Evolutionary conservation across 1,140 invertebrate species (phyloP).

Genomic region (Orius insidiosus): DNA sequence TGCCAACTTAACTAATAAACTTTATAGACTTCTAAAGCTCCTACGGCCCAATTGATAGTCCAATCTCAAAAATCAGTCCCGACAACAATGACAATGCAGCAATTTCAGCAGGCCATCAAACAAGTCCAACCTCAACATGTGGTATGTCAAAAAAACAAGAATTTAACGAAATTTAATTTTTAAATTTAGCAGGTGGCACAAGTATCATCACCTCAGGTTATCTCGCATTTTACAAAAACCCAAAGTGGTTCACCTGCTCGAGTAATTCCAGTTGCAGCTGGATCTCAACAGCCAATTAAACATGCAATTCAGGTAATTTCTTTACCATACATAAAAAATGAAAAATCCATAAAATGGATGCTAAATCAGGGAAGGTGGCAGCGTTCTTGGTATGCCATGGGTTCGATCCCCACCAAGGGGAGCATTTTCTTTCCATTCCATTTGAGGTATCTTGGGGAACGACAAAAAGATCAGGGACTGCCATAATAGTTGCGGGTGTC

Average conservation of each 20-base stretch:
- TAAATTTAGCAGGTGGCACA: slow-evolving; percentile 21
- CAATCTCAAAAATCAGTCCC: slow-evolving; percentile 42
- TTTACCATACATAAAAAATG: not conserved
- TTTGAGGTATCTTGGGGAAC: no score
- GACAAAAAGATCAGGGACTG: no score
- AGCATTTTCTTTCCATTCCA: no score
- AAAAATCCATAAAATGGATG: no score
- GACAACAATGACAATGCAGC: slow-evolving; percentile 52
- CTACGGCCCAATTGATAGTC: slow-evolving; percentile 41
- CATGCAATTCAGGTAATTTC: slow-evolving; percentile 36
- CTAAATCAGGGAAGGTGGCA: no score
- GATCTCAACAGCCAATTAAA: slow-evolving; percentile 26
- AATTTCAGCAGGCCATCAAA: slow-evolving; percentile 59
- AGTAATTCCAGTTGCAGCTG: slow-evolving; percentile 31
- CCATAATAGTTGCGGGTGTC: no score
- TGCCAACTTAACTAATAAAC: no score
- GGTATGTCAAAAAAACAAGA: slow-evolving; percentile 21
- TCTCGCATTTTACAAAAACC: slow-evolving; percentile 23
- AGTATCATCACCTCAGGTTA: slow-evolving; percentile 19
- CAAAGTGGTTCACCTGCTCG: slow-evolving; percentile 24
- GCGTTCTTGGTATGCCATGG: no score
- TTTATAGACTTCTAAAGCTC: slow-evolving; percentile 21
- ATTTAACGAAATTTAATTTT: slow-evolving; percentile 7
- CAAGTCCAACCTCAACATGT: slow-evolving; percentile 38
- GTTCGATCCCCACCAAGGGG: no score